These are phyloP conservation scores for Falco biarmicus DNA, from an alignment of 2,797 vertebrate species.

Conservation along the genomic window DNA sequence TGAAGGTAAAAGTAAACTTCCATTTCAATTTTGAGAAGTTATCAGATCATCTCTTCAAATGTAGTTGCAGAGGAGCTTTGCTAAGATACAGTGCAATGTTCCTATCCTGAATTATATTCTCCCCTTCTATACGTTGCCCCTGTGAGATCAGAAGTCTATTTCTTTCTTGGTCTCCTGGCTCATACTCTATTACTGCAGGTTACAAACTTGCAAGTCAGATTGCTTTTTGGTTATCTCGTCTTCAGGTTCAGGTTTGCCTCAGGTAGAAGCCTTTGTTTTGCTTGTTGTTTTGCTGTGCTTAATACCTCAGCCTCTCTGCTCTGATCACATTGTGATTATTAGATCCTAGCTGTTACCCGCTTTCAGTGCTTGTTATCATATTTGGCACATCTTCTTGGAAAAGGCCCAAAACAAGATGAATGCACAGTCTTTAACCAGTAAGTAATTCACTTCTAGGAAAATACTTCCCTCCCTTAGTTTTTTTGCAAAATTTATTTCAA, in stretches of 20 bases:
- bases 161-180: neutral
- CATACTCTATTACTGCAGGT: neutral
- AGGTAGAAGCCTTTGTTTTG: neutral
- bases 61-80: neutral
- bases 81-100: neutral
- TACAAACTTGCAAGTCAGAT: neutral
- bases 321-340: conserved; percentile 11
- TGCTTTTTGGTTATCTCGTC: neutral
- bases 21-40: neutral
- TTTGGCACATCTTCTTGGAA: conserved; percentile 48
- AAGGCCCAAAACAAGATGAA: conserved; percentile 12
- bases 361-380: conserved; percentile 8
- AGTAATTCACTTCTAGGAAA: conserved; percentile 45
- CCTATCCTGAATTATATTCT: neutral
- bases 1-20: neutral
- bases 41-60: neutral
- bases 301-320: conserved; percentile 5
- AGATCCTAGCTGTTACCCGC: conserved; percentile 5
- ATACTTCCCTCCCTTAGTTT: neutral
- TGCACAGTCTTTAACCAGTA: conserved; percentile 15
- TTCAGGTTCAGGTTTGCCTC: neutral
- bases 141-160: neutral
- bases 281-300: neutral
- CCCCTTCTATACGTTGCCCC: neutral
- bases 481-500: conserved; percentile 50